Evolutionary conservation across 2,888 invertebrate genomes (phyloP).

Genomic region (Trichogramma dendrolimi): DNA sequence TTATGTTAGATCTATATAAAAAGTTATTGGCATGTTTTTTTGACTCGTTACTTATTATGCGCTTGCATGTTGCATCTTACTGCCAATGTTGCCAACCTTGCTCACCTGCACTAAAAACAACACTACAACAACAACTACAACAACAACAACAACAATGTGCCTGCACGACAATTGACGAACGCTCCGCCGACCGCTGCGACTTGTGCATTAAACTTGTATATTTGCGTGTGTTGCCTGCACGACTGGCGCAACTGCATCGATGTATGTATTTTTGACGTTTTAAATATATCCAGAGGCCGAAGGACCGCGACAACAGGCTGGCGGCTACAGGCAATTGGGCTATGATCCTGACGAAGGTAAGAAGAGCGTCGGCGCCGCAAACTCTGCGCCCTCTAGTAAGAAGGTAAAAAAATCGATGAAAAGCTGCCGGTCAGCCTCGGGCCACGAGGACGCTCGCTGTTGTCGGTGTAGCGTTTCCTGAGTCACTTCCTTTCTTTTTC

Average conservation of each 20-base stretch:
- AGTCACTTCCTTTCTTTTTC: conserved; percentile 15
- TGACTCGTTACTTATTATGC: conserved; percentile 27
- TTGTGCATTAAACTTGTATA: no score
- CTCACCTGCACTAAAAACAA: neutral
- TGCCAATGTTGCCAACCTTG: neutral
- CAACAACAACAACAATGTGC: neutral
- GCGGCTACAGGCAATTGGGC: conserved; percentile 39
- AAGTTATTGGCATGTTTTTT: conserved; percentile 20
- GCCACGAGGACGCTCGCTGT: conserved; percentile 38
- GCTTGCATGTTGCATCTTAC: conserved; percentile 37
- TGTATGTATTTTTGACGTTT: conserved; percentile 12
- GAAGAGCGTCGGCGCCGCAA: conserved; percentile 31
- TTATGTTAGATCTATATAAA: no score
- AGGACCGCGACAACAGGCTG: conserved; percentile 32
- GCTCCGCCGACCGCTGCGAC: no score
- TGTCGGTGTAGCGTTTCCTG: conserved; percentile 42
- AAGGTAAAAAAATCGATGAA: conserved; percentile 22
- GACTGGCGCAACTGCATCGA: no score
- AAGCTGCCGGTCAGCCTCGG: conserved; percentile 23
- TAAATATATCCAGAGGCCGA: conserved; percentile 36
- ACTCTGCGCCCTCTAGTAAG: conserved; percentile 25
- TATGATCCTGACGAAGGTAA: conserved; percentile 43
- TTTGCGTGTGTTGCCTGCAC: no score
- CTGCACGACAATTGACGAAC: neutral
- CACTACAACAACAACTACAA: neutral